Percentiles rank a stretch among this genome's conserved stretches.
Conservation (phyloP, 2,888 invertebrate species). For the Chrysolina haemoptera region DNA sequence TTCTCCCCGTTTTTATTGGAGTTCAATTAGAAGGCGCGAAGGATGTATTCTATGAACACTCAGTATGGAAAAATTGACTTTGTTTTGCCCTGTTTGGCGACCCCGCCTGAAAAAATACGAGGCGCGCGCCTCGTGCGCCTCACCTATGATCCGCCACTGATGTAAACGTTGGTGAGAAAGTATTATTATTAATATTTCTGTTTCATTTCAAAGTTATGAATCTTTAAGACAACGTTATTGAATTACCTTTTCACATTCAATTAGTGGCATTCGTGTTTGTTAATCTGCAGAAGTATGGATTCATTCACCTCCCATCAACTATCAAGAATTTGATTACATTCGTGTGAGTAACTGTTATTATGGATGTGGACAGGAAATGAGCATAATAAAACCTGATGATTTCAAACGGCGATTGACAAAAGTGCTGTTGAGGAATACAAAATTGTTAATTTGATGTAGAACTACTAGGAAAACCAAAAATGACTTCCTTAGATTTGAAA, state of each 20-base stretch:
- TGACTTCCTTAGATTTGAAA: not conserved
- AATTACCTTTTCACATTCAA: not conserved
- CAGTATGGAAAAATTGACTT: too few relatives aligned
- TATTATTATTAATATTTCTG: not conserved
- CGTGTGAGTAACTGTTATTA: slow-evolving; percentile 3
- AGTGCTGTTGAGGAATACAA: not conserved
- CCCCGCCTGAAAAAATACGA: too few relatives aligned
- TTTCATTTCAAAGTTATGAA: not conserved
- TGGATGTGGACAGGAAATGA: slow-evolving; percentile 3
- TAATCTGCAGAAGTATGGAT: not conserved
- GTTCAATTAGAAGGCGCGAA: too few relatives aligned
- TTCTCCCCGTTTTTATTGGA: too few relatives aligned
- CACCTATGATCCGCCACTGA: too few relatives aligned
- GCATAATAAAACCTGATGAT: not conserved
- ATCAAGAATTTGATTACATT: not conserved
- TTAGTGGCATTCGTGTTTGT: not conserved
- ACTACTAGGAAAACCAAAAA: not conserved
- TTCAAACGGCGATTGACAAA: not conserved
- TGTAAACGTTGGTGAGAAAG: not conserved
- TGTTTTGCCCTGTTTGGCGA: too few relatives aligned
- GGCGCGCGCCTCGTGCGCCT: too few relatives aligned
- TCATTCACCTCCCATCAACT: slow-evolving; percentile 10
- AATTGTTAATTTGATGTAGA: not conserved
- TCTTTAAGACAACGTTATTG: not conserved
- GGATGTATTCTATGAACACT: too few relatives aligned